phyloP scores from a whole-genome alignment of 2,797 vertebrate genomes.

The Corythornis leucogaster region DNA sequence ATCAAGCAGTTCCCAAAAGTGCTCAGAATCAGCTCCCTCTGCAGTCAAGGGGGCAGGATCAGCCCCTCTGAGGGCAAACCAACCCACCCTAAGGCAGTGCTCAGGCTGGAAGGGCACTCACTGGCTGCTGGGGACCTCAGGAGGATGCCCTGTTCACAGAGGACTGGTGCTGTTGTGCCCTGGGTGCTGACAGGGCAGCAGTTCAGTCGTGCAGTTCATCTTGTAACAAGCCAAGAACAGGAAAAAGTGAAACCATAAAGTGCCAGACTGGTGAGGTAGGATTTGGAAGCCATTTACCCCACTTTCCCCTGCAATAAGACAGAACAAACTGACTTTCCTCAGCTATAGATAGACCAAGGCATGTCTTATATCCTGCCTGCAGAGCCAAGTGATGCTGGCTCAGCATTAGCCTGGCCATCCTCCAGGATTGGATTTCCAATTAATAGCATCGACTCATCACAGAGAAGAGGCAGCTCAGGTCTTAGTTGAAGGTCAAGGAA shows the following conservation, averaged over 20 bases:
- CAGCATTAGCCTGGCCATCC: conserved; percentile 58
- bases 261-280: neutral
- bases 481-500: conserved; percentile 65
- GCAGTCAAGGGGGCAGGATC: neutral
- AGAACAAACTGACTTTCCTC: conserved; percentile 35
- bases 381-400: conserved; percentile 62
- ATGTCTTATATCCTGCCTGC: conserved; percentile 58
- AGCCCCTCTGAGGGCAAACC: neutral
- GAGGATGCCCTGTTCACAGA: neutral
- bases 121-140: fast-evolving
- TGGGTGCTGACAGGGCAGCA: neutral
- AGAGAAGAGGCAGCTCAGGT: conserved; percentile 41
- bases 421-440: conserved; percentile 73
- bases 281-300: conserved; percentile 21
- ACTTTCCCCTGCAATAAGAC: neutral
- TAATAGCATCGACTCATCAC: conserved; percentile 60
- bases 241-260: neutral
- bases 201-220: neutral
- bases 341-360: conserved; percentile 39
- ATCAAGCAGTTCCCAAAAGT: neutral
- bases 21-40: neutral
- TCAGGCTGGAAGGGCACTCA: neutral
- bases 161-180: neutral
- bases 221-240: neutral
- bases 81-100: neutral